Percentiles rank a stretch among this genome's conserved stretches.
Conservation (phyloP, 2,888 invertebrate species). For the Amphipyra tragopoginis region DNA sequence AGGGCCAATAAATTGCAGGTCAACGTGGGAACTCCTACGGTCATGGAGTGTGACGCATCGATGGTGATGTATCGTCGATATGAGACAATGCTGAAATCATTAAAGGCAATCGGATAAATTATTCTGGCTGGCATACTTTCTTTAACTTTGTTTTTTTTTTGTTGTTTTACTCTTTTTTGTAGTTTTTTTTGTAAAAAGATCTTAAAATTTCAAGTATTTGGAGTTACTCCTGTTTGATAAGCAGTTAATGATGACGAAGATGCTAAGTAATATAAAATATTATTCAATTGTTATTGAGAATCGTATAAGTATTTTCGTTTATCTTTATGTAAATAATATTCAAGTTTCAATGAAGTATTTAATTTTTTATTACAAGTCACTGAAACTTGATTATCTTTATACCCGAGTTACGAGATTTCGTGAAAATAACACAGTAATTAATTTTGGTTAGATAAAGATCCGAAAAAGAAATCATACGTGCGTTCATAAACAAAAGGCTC, state of each 20-base stretch:
- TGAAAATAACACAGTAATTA: conserved; percentile 36
- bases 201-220: neutral
- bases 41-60: conserved; percentile 78
- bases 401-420: conserved; percentile 17
- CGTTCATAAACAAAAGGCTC: conserved; percentile 46
- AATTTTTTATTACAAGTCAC: neutral
- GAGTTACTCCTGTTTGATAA: neutral
- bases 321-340: neutral
- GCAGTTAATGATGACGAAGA: too few relatives aligned
- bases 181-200: too few relatives aligned
- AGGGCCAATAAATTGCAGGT: conserved; percentile 88
- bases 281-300: too few relatives aligned
- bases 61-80: conserved; percentile 59
- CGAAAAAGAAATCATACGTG: conserved; percentile 30
- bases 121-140: conserved; percentile 8
- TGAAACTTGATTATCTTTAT: conserved; percentile 4
- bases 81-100: conserved; percentile 52
- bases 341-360: neutral
- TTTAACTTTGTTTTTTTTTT: conserved; percentile 14
- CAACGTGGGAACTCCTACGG: conserved; percentile 85
- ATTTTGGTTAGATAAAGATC: conserved; percentile 48
- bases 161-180: neutral
- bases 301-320: neutral
- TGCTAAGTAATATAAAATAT: too few relatives aligned
- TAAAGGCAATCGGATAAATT: conserved; percentile 38